Base-by-base conservation (phyloP, 2,888 invertebrate genomes). In the Endotricha flammealis region DNA sequence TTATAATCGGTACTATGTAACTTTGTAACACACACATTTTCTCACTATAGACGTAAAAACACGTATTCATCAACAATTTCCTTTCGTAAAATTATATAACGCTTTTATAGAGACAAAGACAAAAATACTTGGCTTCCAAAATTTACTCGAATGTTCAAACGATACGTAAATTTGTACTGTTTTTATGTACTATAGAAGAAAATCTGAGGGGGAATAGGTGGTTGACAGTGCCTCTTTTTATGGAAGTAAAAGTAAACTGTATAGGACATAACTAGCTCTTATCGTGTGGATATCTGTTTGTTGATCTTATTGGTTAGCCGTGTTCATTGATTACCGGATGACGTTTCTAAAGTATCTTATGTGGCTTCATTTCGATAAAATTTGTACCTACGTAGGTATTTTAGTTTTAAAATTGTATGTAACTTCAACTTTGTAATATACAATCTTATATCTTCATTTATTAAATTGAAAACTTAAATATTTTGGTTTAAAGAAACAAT, bases 141-240 rank as follows among this genome's bases (percentile, higher is more conserved):
- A 25, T 25, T 17, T 17, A 27, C 32, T 25, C 7, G 2, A 16
- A 33, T 25, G 16, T 27, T 33, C 9, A 27, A 33, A 27, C 4
- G 3, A 29, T 29, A 16, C 24, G 20, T 36, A 29, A n/a, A 36
- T 23, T 22, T 29, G 22, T 25, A 33, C 32, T 32, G 25, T 32
- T 34, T 41, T 28, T 29, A 29, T 32, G 29, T 34, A 13, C 27
- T 39, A 33, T 40, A 44, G 34, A 48, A 43, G 33, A 39, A 50
- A 46, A 41, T 39, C 22, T 38, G 29, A 41, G 20, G 33, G 33
- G 30, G 45, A 43, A 35, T 39, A 32, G 41, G 46, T 50, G 52
- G 52, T 53, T 49, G 44, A 54, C 55, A 57, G 60, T 61, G 61
- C 62, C 62, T 59, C 56, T 53, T 48, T 51, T 51, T 46, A 44